Percentiles rank a stretch among this genome's conserved stretches.
These are phyloP conservation scores for Heterotis niloticus DNA, from an alignment of 2,113 vertebrate genomes.

Conservation along the genomic window DNA sequence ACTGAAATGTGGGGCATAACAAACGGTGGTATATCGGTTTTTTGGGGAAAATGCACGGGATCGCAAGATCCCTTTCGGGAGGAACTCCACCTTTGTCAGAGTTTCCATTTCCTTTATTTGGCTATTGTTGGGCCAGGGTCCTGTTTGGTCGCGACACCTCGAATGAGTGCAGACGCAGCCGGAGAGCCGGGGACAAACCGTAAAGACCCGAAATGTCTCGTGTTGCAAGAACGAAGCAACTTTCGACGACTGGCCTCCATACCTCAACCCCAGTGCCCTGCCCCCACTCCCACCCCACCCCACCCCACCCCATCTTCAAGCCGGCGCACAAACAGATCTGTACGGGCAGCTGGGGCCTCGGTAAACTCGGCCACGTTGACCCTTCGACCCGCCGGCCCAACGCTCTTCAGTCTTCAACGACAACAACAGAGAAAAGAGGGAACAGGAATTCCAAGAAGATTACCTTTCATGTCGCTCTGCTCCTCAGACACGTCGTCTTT, in stretches of 20 bases:
- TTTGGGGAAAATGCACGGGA: slow-evolving; percentile 8
- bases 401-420: slow-evolving; percentile 43
- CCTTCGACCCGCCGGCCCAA: slow-evolving; percentile 64
- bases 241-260: slow-evolving; percentile 49
- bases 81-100: background rate
- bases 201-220: slow-evolving; percentile 42
- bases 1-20: background rate
- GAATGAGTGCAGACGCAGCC: slow-evolving; percentile 43
- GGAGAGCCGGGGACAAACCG: slow-evolving; percentile 39
- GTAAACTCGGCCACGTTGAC: slow-evolving; percentile 65
- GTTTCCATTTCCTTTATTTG: slow-evolving; percentile 26
- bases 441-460: slow-evolving; percentile 51
- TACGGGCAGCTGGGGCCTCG: slow-evolving; percentile 63
- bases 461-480: slow-evolving; percentile 43
- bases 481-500: slow-evolving; percentile 30
- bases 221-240: slow-evolving; percentile 61
- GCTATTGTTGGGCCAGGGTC: slow-evolving; percentile 32
- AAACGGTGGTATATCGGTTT: too few species aligned
- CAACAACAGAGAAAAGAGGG: slow-evolving; percentile 26
- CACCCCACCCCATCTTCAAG: slow-evolving; percentile 53
- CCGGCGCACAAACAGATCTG: slow-evolving; percentile 62
- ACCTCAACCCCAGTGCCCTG: too few species aligned
- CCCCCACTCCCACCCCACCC: too few species aligned
- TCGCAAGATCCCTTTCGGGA: slow-evolving; percentile 35
- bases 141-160: slow-evolving; percentile 41